Evolutionary conservation across 2,888 invertebrate genomes (phyloP), one percentile per base, ranked within the genome.

Genomic region (Pyrrhia umbra): DNA sequence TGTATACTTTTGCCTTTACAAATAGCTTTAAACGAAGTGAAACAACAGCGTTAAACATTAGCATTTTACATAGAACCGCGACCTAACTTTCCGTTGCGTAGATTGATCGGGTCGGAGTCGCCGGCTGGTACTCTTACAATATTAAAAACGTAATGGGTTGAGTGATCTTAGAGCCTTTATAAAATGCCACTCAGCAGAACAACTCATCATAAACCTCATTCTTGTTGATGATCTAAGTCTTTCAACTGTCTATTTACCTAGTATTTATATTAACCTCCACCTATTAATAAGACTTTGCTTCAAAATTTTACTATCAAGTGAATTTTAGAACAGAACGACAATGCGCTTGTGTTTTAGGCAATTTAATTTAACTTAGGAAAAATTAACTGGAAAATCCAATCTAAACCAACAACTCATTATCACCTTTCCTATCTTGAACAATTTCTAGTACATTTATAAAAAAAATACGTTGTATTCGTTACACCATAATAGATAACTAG

Each of bases 81-180:
- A 51, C 45, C 30, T n/a, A 55, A 57, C 8, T 37, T 75, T 47
- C 6, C 1, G n/a, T 49, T 34, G 20, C 52, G 18, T 45, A 56
- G 37, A 52, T 61, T 58, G 61, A 45, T 56, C n/a, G 47, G 25
- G 18, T 37, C 40, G 16, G 30, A 60, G 20, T 10, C 16, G 16
- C 34, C 16, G 34, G 16, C 21, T 39, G 27, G 34, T 20, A 43
- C 46, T 62, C 47, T 55, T 40, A 59, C 47, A 55, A 47, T 59
- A 56, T 59, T 63, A 27, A 30, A 59, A 59, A 40, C 3, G 16
- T 25, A 55, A 68, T 68, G 54, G 43, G n/a, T 34, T n/a, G n/a
- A 34, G 30, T 50, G 37, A 62, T 58, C 61, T 6, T n/a, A n/a
- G 54, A 40, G 61, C 47, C 49, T 54, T 45, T 40, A 10, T 18